Base-by-base conservation (phyloP, 2,888 invertebrate species). In the Tricholauxania praeusta region DNA sequence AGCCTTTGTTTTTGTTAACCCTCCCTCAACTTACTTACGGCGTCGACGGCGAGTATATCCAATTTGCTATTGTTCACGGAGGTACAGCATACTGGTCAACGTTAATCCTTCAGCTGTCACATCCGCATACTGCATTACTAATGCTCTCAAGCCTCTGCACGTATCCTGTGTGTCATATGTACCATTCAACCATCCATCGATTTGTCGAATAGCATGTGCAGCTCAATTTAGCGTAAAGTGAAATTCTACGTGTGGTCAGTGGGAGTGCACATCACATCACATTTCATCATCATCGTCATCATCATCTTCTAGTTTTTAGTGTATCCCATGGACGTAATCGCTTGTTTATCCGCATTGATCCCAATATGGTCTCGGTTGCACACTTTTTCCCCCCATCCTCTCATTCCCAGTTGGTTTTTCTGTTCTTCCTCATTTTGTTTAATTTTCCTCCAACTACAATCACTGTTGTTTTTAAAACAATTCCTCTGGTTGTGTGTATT, bases 261-360 rank as follows among this genome's bases (percentile, higher is more conserved):
- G 8, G 70, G 17, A 47, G 53, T 63, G 15, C 59, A 70, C 63
- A 63, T 53, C 53, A 39, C 39, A 39, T 39, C 39, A 39, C 39
- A 39, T 39, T 10, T 39, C 39, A 39, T 39, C 39, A 39, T 39
- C 39, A 39, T 39, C 39, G 8, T 53, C 15, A 32, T 22, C 52
- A 12, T 10, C 55, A 55, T 15, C 55, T 12, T 39, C 10, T 39
- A 39, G 39, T 39, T 39, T 39, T 39, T 17, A 47, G 57, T 22
- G 57, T 28, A 17, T 17, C 47, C 32, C n/a, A 64, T 10, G 22
- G 22, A 68, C 66, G 73, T 70, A 76, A 76, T 76, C 76, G 71
- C 70, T 73, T 73, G 71, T 72, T 76, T 72, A 76, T 76, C 74
- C 76, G 63, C 70, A 39, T 53, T 63, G 70, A 70, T 52, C 52